A percentile compares a stretch with the other conserved stretches of the same genome.
Conservation (phyloP, 2,113 vertebrate species). For the Otis tarda region DNA sequence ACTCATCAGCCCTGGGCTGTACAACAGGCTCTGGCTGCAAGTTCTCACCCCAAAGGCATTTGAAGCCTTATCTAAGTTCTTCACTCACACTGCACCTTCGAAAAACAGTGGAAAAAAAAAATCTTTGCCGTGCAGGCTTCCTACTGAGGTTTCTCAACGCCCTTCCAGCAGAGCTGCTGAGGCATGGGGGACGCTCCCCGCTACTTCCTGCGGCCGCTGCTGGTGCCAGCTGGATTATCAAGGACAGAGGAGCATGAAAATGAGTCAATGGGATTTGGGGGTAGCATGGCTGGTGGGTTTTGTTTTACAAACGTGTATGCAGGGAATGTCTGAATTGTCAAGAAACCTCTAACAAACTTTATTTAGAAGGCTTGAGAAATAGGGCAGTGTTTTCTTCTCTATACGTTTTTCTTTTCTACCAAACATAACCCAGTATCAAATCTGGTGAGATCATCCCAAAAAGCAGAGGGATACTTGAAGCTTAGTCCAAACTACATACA, state of each 20-base stretch:
- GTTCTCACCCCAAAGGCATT: background rate
- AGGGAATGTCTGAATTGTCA: background rate
- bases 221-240: conserved; percentile 38
- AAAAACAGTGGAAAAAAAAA: background rate
- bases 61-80: conserved; percentile 16
- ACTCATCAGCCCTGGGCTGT: background rate
- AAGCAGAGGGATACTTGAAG: background rate
- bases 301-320: background rate
- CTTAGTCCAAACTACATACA: background rate
- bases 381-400: background rate
- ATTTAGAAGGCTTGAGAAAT: background rate
- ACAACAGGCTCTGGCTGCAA: background rate
- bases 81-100: background rate
- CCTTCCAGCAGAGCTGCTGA: background rate
- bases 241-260: conserved; percentile 35
- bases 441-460: background rate
- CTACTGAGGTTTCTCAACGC: conserved; percentile 18
- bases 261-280: conserved; percentile 29
- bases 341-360: background rate
- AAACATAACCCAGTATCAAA: background rate
- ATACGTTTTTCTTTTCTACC: background rate
- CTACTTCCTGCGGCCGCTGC: background rate
- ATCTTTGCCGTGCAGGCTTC: conserved; percentile 10
- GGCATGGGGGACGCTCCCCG: background rate
- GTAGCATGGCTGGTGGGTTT: background rate